phyloP scores from a whole-genome alignment of 2,113 vertebrate genomes.

The Pogona vitticeps region DNA sequence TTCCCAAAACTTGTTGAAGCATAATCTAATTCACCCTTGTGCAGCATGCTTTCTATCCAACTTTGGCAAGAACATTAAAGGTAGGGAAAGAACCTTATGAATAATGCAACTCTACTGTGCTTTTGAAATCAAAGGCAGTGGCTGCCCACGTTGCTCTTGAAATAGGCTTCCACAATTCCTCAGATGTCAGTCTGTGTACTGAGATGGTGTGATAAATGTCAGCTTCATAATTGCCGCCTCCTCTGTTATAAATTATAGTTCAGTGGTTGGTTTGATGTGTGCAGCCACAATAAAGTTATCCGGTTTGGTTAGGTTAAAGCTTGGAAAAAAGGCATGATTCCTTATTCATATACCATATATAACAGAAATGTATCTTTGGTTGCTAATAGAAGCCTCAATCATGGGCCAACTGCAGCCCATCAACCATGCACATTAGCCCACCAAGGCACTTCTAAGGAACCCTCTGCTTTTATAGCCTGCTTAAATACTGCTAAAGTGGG shows the following conservation, averaged over 20 bases:
- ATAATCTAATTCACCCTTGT: background rate
- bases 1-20: conserved; percentile 10
- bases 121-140: conserved; percentile 25
- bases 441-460: background rate
- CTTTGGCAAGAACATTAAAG: background rate
- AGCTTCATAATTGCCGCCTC: background rate
- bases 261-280: background rate
- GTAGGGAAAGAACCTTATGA: conserved; percentile 9
- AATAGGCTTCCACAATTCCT: background rate
- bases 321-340: background rate
- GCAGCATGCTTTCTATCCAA: background rate
- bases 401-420: background rate
- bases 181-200: background rate
- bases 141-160: background rate
- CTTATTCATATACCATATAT: background rate
- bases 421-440: background rate
- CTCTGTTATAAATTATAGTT: conserved; percentile 16
- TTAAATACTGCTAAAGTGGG: background rate
- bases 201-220: background rate
- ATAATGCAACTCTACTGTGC: background rate
- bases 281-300: conserved; percentile 16
- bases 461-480: background rate
- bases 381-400: background rate
- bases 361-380: background rate
- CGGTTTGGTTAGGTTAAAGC: background rate